Evolutionary conservation across 2,113 vertebrate species (phyloP).

Genomic region (cattle (Bos taurus)): ARS-UCD2.0 NC_037356.1:4709001-4709500

Average conservation of each 20-base stretch:
- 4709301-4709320: background rate
- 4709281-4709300: background rate
- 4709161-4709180: background rate
- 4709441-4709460: background rate
- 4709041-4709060: background rate
- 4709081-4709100: background rate
- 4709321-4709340: background rate
- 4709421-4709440: background rate
- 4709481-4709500: background rate
- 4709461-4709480: background rate
- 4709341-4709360: background rate
- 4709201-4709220: background rate
- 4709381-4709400: background rate
- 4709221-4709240: background rate
- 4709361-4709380: background rate
- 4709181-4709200: background rate
- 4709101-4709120: background rate
- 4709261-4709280: background rate
- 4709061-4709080: background rate
- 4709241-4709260: background rate
- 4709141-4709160: background rate
- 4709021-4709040: background rate
- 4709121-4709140: background rate
- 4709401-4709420: background rate
- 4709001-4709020: background rate